phyloP scores from a whole-genome alignment of 2,113 vertebrate species.

The Cynoglossus semilaevis region DNA sequence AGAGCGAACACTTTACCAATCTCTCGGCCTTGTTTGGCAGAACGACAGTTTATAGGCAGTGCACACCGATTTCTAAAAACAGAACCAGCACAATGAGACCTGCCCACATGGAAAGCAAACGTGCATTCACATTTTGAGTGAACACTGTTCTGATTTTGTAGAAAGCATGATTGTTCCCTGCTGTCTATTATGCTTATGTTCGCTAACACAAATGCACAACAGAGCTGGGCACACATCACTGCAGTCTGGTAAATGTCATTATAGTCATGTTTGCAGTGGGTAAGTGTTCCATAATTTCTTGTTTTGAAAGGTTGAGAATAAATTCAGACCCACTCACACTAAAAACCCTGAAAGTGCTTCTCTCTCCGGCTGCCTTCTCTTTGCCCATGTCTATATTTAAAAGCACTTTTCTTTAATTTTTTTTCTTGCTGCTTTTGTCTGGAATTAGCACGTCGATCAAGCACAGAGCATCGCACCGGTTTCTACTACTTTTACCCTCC shows the following conservation, averaged over 20 bases:
- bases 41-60: neutral
- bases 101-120: neutral
- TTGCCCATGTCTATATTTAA: neutral
- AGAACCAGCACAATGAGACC: neutral
- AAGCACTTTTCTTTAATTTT: neutral
- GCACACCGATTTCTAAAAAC: no score
- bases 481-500: neutral
- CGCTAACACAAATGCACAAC: conserved; percentile 11
- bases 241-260: conserved; percentile 48
- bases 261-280: conserved; percentile 18
- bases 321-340: conserved; percentile 5
- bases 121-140: neutral
- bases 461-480: neutral
- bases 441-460: conserved; percentile 10
- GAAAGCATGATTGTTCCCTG: neutral
- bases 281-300: conserved; percentile 56
- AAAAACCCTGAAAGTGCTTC: conserved; percentile 12
- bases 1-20: no score
- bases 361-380: conserved; percentile 1
- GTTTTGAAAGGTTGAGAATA: conserved; percentile 49
- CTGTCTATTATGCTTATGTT: conserved; percentile 1
- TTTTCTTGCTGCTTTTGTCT: neutral
- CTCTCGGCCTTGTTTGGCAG: no score
- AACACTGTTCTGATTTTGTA: neutral
- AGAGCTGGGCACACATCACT: conserved; percentile 15